Base-by-base conservation (phyloP, 2,888 invertebrate genomes). In the Ceriagrion tenellum region DNA sequence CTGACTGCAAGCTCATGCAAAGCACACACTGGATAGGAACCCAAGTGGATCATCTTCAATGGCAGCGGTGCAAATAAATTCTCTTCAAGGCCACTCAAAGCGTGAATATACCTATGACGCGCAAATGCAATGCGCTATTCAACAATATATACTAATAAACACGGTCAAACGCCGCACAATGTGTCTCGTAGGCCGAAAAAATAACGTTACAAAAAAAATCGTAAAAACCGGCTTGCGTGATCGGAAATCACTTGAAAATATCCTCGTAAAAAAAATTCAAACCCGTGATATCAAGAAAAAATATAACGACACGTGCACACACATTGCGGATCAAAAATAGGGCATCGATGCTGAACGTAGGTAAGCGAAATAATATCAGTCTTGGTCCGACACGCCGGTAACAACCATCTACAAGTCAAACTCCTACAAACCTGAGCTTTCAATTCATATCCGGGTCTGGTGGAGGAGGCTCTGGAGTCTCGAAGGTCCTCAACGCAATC, bases 401-500 rank as follows among this genome's bases (percentile, higher is more conserved):
- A 35, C n/a, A 16, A 35, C 30, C 69, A n/a, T n/a, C 69, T 69
- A 18, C n/a, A 69, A n/a, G 69, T 12, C 16, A 35, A 23, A 35
- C 35, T 35, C 10, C 35, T 81, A 35, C 81, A 18, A 35, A 81
- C 30, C 81, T 26, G 81, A 81, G 81, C 81, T 81, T 30, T 81
- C 81, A 30, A n/a, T 81, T 81, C 6, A 18, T 30, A 35, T 81
- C 69, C 69, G 69, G 26, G 23, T 63, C 91, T 0, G 91, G 20
- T 3, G 91, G 16, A 3, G 59, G 59, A 18, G 91, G 30, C 12
- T 59, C 91, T 8, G 91, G 40, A 3, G 23, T 26, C 74, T 93
- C 69, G 47, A 93, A 93, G n/a, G 93, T 93, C 47, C 69, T 93
- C 13, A 93, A 55, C 26, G 93, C 93, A 26, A 93, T 93, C 93